Percentiles rank a stretch among this genome's conserved stretches.
Conservation (phyloP, 2,113 vertebrate species). For the Phrynocephalus versicolor region DNA sequence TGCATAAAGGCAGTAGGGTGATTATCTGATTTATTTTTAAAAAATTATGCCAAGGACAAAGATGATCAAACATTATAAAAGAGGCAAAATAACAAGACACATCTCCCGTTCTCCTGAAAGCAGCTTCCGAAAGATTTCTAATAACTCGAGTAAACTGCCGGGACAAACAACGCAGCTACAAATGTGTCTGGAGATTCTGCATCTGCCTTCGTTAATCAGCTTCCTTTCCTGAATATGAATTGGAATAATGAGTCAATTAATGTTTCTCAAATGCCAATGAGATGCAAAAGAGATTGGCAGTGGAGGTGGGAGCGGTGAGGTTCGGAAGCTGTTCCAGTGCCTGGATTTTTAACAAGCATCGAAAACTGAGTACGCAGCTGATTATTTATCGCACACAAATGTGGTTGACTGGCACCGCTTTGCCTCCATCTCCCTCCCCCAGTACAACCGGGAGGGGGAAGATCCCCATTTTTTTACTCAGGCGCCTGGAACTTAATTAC, state of each 20-base stretch:
- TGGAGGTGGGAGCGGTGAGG: constrained; percentile 61
- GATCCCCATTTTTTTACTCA: neutral
- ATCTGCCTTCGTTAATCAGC: constrained; percentile 89
- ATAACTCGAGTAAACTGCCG: constrained; percentile 82
- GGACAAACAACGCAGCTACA: constrained; percentile 76
- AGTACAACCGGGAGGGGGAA: constrained; percentile 20
- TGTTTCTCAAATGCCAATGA: constrained; percentile 88
- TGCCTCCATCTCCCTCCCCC: neutral
- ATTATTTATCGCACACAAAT: constrained; percentile 70
- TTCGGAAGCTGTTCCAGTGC: constrained; percentile 72
- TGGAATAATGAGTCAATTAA: constrained; percentile 96
- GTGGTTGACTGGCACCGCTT: constrained; percentile 54
- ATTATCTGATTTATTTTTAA: neutral
- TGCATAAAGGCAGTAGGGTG: fast-evolving
- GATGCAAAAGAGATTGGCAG: constrained; percentile 79
- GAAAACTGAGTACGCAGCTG: constrained; percentile 66
- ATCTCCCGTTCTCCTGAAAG: constrained; percentile 62
- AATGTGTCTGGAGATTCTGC: constrained; percentile 83
- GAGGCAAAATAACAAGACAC: constrained; percentile 32
- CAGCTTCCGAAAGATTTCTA: constrained; percentile 77
- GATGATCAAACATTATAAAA: neutral
- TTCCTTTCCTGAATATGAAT: constrained; percentile 83
- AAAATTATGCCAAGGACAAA: neutral
- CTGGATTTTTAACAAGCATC: constrained; percentile 78
- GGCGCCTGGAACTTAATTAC: neutral